Evolutionary conservation across 2,113 vertebrate genomes (phyloP), one percentile per base, ranked within the genome.

Genomic region (Mesitornis unicolor): DNA sequence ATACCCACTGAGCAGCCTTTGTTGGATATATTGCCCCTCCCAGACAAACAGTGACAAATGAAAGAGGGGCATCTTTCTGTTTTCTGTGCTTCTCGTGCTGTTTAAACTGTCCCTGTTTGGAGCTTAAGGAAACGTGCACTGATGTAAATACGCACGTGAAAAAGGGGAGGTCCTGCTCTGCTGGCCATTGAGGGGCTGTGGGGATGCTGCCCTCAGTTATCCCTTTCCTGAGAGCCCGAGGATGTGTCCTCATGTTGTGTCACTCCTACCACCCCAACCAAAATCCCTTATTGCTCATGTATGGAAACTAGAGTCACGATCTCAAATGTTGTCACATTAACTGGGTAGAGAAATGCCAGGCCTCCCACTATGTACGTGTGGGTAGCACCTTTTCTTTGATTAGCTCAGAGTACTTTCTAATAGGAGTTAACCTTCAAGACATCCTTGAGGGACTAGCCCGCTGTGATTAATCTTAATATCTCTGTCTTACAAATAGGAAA

Each of bases 331-430:
- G 78, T 94, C 88, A 68, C 45, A 35, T n/a, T 36, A 90, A 31
- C 76, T 69, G 60, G 73, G 76, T 3, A 89, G 86, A 90, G 90
- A 95, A 93, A 78, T 97, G 83, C 90, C 86, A 96, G 90, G 80
- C 96, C 95, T 97, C 92, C 90, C 83, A 96, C 95, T 81, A 43
- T 3, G 20, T 80, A 84, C 2, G 75, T 78, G 93, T 97, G 93
- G 93, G 95, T 80, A 94, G 94, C 87, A 93, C 67, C 75, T 94
- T 95, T 76, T 82, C 74, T 95, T 90, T 81, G 61, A 94, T 86
- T 89, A 92, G 84, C 90, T 96, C 86, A 87, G 73, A 94, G 73
- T 65, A 84, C 60, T 93, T 94, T 93, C 83, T 94, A 86, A 94
- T 42, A 92, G 83, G 64, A 84, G 56, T 60, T 90, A 95, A 90